Percentiles rank a stretch among this genome's conserved stretches.
These are phyloP conservation scores for Clarias magur DNA, from an alignment of 2,113 vertebrate species.

Conservation along the genomic window DNA sequence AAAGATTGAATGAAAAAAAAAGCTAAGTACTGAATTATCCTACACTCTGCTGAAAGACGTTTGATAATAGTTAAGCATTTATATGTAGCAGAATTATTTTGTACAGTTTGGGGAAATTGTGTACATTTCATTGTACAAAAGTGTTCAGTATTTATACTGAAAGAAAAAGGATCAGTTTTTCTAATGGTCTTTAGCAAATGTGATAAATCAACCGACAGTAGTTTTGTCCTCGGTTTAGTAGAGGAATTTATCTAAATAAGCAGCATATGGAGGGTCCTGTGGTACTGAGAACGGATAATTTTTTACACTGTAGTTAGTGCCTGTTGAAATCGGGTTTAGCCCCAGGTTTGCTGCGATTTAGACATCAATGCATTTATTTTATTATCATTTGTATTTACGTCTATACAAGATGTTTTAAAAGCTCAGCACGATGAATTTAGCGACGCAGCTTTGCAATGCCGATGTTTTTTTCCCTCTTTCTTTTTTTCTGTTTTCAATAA, in stretches of 20 bases:
- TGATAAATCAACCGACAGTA: background rate
- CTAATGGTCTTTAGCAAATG: background rate
- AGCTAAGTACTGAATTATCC: background rate
- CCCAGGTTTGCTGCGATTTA: background rate
- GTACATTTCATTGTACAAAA: background rate
- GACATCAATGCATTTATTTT: background rate
- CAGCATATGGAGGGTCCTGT: background rate
- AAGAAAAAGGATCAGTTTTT: background rate
- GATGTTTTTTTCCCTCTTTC: background rate
- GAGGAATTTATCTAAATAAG: slow-evolving; percentile 22
- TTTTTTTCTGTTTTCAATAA: slow-evolving; percentile 16
- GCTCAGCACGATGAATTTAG: background rate
- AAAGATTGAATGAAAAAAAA: background rate
- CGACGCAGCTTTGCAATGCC: background rate
- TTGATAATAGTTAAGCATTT: background rate
- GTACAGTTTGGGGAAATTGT: background rate
- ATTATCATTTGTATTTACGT: background rate
- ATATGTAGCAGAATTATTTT: background rate
- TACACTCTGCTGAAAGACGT: background rate
- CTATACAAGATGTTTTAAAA: background rate
- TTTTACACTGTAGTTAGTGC: too few species aligned
- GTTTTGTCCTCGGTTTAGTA: background rate
- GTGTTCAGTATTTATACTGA: background rate
- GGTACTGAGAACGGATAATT: background rate
- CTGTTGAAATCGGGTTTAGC: background rate